Evolutionary conservation across 1,140 invertebrate genomes (phyloP).

Genomic region (Aricia agestis): DNA sequence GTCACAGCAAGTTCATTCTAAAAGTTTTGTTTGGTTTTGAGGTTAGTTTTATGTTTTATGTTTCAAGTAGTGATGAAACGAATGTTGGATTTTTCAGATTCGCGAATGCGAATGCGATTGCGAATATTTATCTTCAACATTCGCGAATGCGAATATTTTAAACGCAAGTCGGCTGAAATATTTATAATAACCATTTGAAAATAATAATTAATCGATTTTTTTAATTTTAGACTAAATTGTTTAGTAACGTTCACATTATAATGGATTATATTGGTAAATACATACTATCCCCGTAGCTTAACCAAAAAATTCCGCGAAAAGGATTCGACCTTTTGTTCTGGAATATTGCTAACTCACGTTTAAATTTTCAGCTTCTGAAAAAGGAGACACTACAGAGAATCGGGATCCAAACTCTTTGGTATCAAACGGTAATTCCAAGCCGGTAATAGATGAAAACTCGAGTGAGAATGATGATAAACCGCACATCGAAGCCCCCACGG

Average conservation of each 20-base stretch:
- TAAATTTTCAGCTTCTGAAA: constrained; percentile 61
- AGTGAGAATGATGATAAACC: constrained; percentile 49
- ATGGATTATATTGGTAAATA: constrained; percentile 66
- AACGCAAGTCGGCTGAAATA: constrained; percentile 50
- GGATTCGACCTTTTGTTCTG: constrained; percentile 64
- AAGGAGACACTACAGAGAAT: constrained; percentile 71
- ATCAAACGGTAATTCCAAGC: constrained; percentile 57
- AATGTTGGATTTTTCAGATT: too few species aligned
- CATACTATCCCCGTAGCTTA: constrained; percentile 16
- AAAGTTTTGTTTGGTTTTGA: too few species aligned
- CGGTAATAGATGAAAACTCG: constrained; percentile 46
- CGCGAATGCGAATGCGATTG: too few species aligned
- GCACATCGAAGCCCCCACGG: constrained; percentile 53
- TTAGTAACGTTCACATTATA: constrained; percentile 25
- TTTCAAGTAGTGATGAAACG: too few species aligned
- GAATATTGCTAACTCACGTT: constrained; percentile 68
- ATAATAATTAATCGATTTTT: constrained; percentile 37
- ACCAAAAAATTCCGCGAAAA: constrained; percentile 38
- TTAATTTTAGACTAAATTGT: constrained; percentile 23
- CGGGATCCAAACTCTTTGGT: constrained; percentile 63
- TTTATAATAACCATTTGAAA: constrained; percentile 71
- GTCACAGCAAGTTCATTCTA: too few species aligned
- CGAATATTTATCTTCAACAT: too few species aligned
- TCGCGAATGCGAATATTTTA: too few species aligned
- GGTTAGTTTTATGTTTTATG: too few species aligned